A percentile compares a stretch with the other conserved stretches of the same genome.
These are phyloP conservation scores for Plectrocnemia conspersa DNA, from an alignment of 1,140 invertebrate species.

Conservation along the genomic window DNA sequence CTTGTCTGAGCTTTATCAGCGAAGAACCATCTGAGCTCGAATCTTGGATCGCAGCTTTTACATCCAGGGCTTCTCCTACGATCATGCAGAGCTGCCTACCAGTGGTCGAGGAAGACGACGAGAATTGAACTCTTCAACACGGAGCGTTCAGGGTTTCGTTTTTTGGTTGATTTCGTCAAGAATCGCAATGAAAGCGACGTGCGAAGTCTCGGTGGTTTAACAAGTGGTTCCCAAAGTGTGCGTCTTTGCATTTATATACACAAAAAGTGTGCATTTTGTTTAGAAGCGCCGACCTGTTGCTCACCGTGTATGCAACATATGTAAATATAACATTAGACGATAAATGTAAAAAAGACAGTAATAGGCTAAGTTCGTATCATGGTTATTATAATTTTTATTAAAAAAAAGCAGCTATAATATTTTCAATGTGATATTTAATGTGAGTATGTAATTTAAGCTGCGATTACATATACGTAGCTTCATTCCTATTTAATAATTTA, in stretches of 20 bases:
- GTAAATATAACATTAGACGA: too few species aligned
- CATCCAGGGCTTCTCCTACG: slow-evolving; percentile 49
- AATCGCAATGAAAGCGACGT: neutral
- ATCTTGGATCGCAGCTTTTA: slow-evolving; percentile 60
- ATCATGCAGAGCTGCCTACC: slow-evolving; percentile 56
- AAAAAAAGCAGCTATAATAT: too few species aligned
- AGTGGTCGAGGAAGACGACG: slow-evolving; percentile 60
- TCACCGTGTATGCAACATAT: neutral
- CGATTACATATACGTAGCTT: too few species aligned
- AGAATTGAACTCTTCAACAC: slow-evolving; percentile 41
- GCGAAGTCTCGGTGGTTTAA: neutral
- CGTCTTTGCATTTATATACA: slow-evolving; percentile 6
- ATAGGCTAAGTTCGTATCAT: too few species aligned
- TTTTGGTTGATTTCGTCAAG: slow-evolving; percentile 5
- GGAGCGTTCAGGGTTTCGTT: slow-evolving; percentile 6
- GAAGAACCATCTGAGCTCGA: slow-evolving; percentile 57
- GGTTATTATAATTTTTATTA: too few species aligned
- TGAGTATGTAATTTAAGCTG: too few species aligned
- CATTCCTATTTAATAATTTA: too few species aligned
- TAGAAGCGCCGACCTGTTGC: neutral
- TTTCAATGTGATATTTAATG: too few species aligned
- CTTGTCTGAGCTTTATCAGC: slow-evolving; percentile 56
- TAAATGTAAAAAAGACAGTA: too few species aligned
- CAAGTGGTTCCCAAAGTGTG: neutral
- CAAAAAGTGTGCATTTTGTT: neutral